These are phyloP conservation scores for Drosophila pseudoobscura DNA, from an alignment of 1,140 invertebrate species.

Conservation along the genomic window DNA sequence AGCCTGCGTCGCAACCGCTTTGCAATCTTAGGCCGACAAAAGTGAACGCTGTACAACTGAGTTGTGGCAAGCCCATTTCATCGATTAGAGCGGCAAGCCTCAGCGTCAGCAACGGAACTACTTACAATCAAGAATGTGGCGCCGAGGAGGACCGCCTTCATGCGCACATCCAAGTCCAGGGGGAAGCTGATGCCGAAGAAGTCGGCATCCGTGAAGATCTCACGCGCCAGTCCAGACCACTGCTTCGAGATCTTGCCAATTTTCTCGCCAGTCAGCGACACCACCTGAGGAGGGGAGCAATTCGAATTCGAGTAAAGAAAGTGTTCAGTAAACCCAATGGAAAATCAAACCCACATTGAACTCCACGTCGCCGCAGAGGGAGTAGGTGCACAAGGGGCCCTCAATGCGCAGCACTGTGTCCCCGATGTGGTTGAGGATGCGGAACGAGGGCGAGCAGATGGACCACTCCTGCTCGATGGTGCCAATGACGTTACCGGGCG, in stretches of 20 bases:
- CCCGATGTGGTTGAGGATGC: conserved; percentile 90
- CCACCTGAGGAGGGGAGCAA: conserved; percentile 83
- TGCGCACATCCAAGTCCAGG: conserved; percentile 90
- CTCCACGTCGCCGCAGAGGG: conserved; percentile 91
- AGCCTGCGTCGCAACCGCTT: conserved; percentile 43
- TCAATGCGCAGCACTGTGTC: conserved; percentile 92
- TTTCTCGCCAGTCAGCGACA: conserved; percentile 86
- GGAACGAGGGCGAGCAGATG: conserved; percentile 90
- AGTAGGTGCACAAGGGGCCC: conserved; percentile 92
- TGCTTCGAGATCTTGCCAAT: conserved; percentile 91
- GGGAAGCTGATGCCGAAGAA: conserved; percentile 92
- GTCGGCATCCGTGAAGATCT: conserved; percentile 90
- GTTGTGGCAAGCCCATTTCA: conserved; percentile 7
- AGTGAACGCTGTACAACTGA: conserved; percentile 46
- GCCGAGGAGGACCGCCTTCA: conserved; percentile 91
- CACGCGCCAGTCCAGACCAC: conserved; percentile 88
- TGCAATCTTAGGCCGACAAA: conserved; percentile 49
- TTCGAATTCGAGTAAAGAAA: background rate
- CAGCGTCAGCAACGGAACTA: conserved; percentile 22
- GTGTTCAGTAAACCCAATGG: background rate
- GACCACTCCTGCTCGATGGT: conserved; percentile 94
- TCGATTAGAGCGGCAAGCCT: conserved; percentile 5
- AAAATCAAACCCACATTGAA: conserved; percentile 84
- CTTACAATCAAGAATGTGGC: conserved; percentile 90
- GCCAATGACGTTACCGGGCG: conserved; percentile 90